phyloP scores from a whole-genome alignment of 2,888 invertebrate species.

The Malacosoma neustria region DNA sequence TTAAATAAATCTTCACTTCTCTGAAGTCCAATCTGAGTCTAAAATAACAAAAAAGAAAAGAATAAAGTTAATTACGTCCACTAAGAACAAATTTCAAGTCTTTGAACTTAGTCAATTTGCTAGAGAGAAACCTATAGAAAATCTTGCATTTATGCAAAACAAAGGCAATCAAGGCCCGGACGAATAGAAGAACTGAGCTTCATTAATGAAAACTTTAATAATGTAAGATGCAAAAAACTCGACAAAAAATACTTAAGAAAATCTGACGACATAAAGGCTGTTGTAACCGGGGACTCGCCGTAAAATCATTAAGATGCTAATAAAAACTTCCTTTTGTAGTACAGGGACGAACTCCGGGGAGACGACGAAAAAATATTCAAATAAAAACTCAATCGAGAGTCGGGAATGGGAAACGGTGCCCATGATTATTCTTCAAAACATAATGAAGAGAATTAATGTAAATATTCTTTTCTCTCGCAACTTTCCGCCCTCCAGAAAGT shows the following conservation, averaged over 20 bases:
- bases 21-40: neutral
- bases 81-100: conserved; percentile 54
- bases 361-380: conserved; percentile 68
- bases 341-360: conserved; percentile 61
- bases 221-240: conserved; percentile 74
- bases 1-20: conserved; percentile 5
- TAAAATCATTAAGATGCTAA: conserved; percentile 77
- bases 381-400: conserved; percentile 73
- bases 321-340: conserved; percentile 75
- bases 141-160: conserved; percentile 75
- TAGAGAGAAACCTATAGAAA: conserved; percentile 67
- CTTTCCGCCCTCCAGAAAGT: conserved; percentile 72
- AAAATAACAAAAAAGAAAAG: conserved; percentile 16
- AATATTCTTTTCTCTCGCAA: conserved; percentile 72
- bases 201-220: conserved; percentile 76
- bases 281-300: conserved; percentile 73
- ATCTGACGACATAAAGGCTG: conserved; percentile 76
- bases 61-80: conserved; percentile 53
- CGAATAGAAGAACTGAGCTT: conserved; percentile 75
- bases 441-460: conserved; percentile 77
- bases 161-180: conserved; percentile 72
- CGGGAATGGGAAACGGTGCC: conserved; percentile 62
- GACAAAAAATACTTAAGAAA: conserved; percentile 74
- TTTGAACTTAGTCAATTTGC: conserved; percentile 60
- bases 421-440: conserved; percentile 76